A percentile compares a stretch with the other conserved stretches of the same genome.
Conservation (phyloP, 2,888 invertebrate genomes). For the Pterobdella sp. region DNA sequence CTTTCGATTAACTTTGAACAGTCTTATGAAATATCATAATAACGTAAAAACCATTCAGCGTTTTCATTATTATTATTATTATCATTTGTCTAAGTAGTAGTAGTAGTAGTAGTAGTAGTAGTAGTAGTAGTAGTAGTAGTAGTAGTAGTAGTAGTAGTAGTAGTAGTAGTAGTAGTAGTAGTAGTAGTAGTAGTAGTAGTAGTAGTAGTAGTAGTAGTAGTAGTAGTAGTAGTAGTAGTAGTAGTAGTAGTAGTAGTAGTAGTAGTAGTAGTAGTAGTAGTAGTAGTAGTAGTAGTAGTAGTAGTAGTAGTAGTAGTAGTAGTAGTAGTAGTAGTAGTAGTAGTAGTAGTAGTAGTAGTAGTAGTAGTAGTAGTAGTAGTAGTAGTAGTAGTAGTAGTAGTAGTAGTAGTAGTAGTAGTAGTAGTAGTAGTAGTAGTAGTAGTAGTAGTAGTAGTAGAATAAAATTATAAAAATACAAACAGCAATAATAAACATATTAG, state of each 20-base stretch:
- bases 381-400: conserved; percentile 30
- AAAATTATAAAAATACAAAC: not conserved
- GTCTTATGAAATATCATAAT: too few species aligned
- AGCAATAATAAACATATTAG: not conserved
- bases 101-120: conserved; percentile 3
- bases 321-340: conserved; percentile 27
- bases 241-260: conserved; percentile 26
- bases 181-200: conserved; percentile 26
- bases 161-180: conserved; percentile 28
- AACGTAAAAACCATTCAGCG: too few species aligned
- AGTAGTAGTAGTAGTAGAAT: conserved; percentile 23
- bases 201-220: conserved; percentile 23
- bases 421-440: conserved; percentile 25
- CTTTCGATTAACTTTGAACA: too few species aligned
- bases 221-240: conserved; percentile 26
- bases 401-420: conserved; percentile 29
- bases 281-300: conserved; percentile 28
- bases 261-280: conserved; percentile 28
- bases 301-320: conserved; percentile 25
- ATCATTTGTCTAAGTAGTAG: conserved; percentile 1
- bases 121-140: conserved; percentile 26
- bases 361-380: conserved; percentile 25
- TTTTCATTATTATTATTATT: too few species aligned
- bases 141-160: conserved; percentile 16
- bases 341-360: conserved; percentile 28